These are phyloP conservation scores for Condylura cristata DNA, from an alignment of 2,113 vertebrate species.

Conservation along the genomic window DNA sequence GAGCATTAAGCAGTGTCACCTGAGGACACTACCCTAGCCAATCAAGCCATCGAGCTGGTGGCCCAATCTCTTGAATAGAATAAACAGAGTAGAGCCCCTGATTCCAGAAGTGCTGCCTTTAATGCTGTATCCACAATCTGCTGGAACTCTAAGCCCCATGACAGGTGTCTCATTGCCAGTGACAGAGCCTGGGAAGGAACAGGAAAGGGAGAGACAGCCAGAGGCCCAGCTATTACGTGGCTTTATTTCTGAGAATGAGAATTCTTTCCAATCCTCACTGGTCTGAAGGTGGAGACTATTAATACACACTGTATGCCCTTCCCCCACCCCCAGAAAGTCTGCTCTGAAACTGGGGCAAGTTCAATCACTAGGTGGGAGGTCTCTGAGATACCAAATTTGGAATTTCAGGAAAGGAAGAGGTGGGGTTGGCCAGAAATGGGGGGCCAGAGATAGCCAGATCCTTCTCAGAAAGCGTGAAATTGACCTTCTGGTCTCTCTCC, in stretches of 20 bases:
- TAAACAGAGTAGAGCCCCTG: not conserved
- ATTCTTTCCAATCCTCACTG: not conserved
- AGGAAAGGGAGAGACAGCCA: not conserved
- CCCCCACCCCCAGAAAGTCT: slow-evolving; percentile 5
- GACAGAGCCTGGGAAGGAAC: not conserved
- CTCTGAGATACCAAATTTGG: slow-evolving; percentile 11
- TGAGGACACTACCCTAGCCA: not conserved
- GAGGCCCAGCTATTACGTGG: not conserved
- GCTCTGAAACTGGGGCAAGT: not conserved
- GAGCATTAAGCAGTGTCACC: not conserved
- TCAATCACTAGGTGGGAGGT: not conserved
- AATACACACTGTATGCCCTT: slow-evolving; percentile 13
- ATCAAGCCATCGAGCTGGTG: not conserved
- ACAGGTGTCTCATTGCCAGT: not conserved
- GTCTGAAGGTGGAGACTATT: slow-evolving; percentile 28
- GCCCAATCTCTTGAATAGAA: not conserved
- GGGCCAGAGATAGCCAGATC: not conserved
- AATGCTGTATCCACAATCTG: not conserved
- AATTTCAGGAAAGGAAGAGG: not conserved
- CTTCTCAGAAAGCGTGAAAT: not conserved
- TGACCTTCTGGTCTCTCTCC: not conserved
- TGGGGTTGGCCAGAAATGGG: not conserved
- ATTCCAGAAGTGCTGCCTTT: not conserved
- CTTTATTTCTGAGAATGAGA: slow-evolving; percentile 11
- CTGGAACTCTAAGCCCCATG: not conserved